These are phyloP conservation scores for Tethea ocularis DNA, from an alignment of 2,888 invertebrate species.

Conservation along the genomic window DNA sequence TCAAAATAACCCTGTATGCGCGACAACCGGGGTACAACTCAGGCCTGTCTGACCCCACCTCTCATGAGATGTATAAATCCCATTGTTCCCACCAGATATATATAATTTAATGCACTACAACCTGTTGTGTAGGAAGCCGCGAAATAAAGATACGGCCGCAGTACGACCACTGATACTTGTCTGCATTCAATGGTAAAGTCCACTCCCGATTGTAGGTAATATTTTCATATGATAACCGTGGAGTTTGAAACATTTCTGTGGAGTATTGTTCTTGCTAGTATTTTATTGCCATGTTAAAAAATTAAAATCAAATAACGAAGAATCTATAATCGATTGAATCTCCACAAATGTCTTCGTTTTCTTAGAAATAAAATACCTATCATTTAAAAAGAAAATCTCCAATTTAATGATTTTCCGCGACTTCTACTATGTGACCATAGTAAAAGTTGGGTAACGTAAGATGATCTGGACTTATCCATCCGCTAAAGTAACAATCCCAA, in stretches of 20 bases:
- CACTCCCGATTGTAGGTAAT: not conserved
- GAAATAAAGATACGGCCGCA: not conserved
- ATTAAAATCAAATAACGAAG: no score
- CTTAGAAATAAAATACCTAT: no score
- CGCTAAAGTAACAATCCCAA: not conserved
- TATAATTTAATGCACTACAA: constrained; percentile 36
- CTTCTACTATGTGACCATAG: no score
- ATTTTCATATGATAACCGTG: not conserved
- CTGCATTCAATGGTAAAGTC: not conserved
- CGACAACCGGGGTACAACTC: constrained; percentile 12
- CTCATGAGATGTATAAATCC: constrained; percentile 33
- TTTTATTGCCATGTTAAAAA: no score
- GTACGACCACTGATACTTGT: not conserved
- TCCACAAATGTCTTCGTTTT: no score
- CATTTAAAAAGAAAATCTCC: no score
- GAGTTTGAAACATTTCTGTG: no score
- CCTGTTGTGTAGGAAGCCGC: constrained; percentile 5
- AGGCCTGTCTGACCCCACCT: constrained; percentile 28
- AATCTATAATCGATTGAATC: no score
- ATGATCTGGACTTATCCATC: no score
- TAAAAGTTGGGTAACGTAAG: no score
- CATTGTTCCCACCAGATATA: constrained; percentile 39
- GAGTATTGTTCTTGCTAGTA: no score
- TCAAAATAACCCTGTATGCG: constrained; percentile 7
- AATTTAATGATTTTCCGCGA: no score